These are phyloP conservation scores for Halichoerus grypus DNA, from an alignment of 2,113 vertebrate genomes.

Conservation along the genomic window DNA sequence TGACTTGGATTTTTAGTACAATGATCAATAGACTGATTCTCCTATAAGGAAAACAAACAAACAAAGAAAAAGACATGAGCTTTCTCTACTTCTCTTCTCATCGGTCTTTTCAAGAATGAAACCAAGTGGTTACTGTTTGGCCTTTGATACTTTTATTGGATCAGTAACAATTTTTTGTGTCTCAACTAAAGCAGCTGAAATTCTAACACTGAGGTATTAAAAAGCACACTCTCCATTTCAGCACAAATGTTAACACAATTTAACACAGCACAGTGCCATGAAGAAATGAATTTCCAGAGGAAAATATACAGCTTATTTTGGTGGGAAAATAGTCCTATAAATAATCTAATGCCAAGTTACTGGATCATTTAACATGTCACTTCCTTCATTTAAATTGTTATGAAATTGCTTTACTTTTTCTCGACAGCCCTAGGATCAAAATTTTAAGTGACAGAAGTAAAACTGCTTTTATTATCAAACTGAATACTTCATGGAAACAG, in stretches of 20 bases:
- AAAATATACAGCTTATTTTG: constrained; percentile 36
- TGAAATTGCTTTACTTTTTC: constrained; percentile 4
- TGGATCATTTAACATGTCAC: not conserved
- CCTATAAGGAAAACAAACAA: not conserved
- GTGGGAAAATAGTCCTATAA: constrained; percentile 6
- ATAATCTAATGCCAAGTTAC: not conserved
- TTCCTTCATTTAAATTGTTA: constrained; percentile 35
- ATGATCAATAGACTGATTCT: constrained; percentile 40
- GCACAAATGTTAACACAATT: constrained; percentile 43
- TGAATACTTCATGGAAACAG: not conserved
- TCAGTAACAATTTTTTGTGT: constrained; percentile 50
- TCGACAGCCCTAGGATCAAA: constrained; percentile 2
- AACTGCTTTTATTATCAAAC: constrained; percentile 55
- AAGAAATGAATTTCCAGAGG: constrained; percentile 42
- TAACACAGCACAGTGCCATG: constrained; percentile 1
- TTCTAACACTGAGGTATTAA: constrained; percentile 49
- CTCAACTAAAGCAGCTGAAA: constrained; percentile 64
- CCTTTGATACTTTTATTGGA: constrained; percentile 77
- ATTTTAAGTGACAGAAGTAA: constrained; percentile 17
- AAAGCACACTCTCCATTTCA: constrained; percentile 24
- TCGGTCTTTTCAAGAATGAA: constrained; percentile 73
- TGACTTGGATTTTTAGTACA: constrained; percentile 61
- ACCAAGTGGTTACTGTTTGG: constrained; percentile 66
- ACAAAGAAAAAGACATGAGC: not conserved
- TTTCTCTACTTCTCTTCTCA: constrained; percentile 18